Evolutionary conservation across 53 echinoderm and acorn worm genomes (phyloP).

Genomic region (Crossaster papposus): DNA sequence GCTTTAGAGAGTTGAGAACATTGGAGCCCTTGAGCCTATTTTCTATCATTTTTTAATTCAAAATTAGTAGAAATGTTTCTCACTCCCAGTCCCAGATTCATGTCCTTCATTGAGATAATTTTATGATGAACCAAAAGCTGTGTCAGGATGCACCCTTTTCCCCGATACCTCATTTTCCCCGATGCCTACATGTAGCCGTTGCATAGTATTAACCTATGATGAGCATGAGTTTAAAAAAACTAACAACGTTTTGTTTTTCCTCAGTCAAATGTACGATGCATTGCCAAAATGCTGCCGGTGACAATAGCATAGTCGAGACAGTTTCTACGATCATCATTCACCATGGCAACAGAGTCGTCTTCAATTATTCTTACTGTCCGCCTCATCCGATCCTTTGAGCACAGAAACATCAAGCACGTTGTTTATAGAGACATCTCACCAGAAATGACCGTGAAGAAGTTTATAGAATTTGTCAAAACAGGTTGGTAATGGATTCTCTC

Average conservation of each 20-base stretch:
- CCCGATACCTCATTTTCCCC: too few relatives aligned
- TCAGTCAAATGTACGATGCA: neutral
- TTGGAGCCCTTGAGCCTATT: too few relatives aligned
- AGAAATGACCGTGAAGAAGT: slow-evolving; percentile 71
- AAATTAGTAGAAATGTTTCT: too few relatives aligned
- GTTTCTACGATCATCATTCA: neutral
- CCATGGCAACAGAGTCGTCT: slow-evolving; percentile 47
- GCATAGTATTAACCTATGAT: too few relatives aligned
- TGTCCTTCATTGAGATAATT: too few relatives aligned
- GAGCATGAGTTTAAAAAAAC: too few relatives aligned
- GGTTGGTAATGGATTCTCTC: slow-evolving; percentile 28
- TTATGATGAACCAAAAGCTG: too few relatives aligned
- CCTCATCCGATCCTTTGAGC: slow-evolving; percentile 88
- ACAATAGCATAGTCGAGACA: neutral
- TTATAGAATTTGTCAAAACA: slow-evolving; percentile 63
- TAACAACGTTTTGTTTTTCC: neutral
- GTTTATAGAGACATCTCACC: slow-evolving; percentile 71
- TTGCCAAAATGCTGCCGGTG: neutral
- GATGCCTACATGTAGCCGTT: too few relatives aligned
- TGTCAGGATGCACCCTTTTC: too few relatives aligned
- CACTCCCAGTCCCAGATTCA: too few relatives aligned
- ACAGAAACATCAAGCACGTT: slow-evolving; percentile 88
- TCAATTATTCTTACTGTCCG: slow-evolving; percentile 75
- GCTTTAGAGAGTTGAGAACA: too few relatives aligned
- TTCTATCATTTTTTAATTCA: too few relatives aligned